These are phyloP conservation scores for Limulus polyphemus DNA, from an alignment of 2,888 invertebrate genomes.

Conservation along the genomic window DNA sequence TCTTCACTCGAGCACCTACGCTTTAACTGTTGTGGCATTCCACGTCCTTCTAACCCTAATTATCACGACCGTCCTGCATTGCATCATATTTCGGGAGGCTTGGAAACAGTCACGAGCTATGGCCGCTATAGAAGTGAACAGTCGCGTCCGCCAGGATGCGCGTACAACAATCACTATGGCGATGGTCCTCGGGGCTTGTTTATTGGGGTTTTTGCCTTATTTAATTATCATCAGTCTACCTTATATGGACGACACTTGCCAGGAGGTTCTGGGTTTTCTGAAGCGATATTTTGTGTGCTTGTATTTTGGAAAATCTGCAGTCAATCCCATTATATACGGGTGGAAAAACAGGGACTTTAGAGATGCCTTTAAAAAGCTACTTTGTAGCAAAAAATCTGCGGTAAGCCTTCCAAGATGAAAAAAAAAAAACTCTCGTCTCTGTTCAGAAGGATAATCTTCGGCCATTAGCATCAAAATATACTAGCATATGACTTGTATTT, in stretches of 20 bases:
- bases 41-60: slow-evolving; percentile 25
- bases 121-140: slow-evolving; percentile 18
- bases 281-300: slow-evolving; percentile 25
- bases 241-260: slow-evolving; percentile 20
- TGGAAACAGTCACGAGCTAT: slow-evolving; percentile 25
- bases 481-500: no score
- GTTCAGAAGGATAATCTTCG: no score
- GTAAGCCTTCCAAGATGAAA: no score
- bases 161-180: slow-evolving; percentile 28
- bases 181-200: slow-evolving; percentile 27
- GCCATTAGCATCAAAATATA: no score
- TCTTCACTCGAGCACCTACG: slow-evolving; percentile 21
- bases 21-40: slow-evolving; percentile 22
- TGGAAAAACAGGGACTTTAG: no score
- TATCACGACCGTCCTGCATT: slow-evolving; percentile 26
- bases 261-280: slow-evolving; percentile 8
- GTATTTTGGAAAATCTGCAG: slow-evolving; percentile 27
- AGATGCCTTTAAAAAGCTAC: no score
- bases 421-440: no score
- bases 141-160: slow-evolving; percentile 21
- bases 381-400: no score
- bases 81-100: slow-evolving; percentile 28
- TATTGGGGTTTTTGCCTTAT: slow-evolving; percentile 27
- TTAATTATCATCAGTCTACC: slow-evolving; percentile 25
- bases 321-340: no score